Evolutionary conservation across 2,888 invertebrate species (phyloP), one percentile per base, ranked within the genome.

Genomic region (Sylvicola cinctus): DNA sequence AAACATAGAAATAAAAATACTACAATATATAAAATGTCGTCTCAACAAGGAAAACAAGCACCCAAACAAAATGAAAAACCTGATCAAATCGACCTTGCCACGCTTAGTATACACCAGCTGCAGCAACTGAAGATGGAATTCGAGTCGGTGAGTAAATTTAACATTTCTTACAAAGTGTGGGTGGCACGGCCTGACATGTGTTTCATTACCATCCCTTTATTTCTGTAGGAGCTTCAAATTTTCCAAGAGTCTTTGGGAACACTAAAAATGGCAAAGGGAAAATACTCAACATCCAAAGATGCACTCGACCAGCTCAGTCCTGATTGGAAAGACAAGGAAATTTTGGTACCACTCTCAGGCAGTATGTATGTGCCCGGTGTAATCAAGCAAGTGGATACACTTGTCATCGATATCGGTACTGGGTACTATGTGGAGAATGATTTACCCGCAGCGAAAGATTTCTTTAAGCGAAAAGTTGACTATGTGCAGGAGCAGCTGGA

Each of bases 331-430:
- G 81, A 84, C 46, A 83, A 80, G 49, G 72, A 78, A 37, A 78
- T 95, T 43, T 62, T 96, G 14, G 91, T 96, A 12, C 96, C 96
- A 2, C 63, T 96, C 11, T 93, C 95, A 11, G 84, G 87, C 46
- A 95, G 95, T 46, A 90, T 96, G 81, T 98, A 95, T 62, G 91
- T 96, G 29, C 84, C 88, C 28, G 96, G 95, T 3, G 72, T 72
- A 46, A 65, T 96, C 38, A 68, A 72, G 39, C 80, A 93, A 50
- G 71, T 80, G 23, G 71, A 84, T 35, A 78, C 78, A 54, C 88
- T 93, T 34, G 66, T 95, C 20, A 80, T 96, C 43, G 95, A 96
- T 56, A 77, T 96, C 50, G 96, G 96, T 33, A 95, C 96, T 34
- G 91, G 95, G 41, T 96, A 96, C 57, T 96, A 81, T 62, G 83